Conservation (phyloP, 2,888 invertebrate genomes). For the Steromphala cineraria region DNA sequence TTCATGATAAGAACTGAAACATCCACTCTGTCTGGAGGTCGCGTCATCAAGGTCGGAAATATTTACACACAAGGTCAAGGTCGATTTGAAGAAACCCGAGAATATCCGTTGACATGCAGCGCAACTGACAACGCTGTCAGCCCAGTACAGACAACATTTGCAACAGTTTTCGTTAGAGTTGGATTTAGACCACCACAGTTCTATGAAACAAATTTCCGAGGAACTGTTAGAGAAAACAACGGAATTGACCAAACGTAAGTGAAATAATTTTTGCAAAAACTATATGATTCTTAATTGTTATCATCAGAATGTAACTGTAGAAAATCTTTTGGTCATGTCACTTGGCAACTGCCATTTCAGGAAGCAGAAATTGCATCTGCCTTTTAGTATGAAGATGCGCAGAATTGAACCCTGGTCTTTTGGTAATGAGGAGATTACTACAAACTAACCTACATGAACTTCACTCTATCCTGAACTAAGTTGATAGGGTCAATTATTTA, state of each 20-base stretch:
- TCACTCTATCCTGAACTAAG: too few species aligned
- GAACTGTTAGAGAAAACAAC: conserved; percentile 97
- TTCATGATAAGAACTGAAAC: conserved; percentile 90
- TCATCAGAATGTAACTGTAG: too few species aligned
- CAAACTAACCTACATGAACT: too few species aligned
- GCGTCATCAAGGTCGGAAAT: conserved; percentile 51
- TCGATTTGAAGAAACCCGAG: conserved; percentile 83
- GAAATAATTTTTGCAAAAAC: too few species aligned
- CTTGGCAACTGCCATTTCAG: too few species aligned
- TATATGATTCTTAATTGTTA: too few species aligned
- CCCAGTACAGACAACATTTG: conserved; percentile 51
- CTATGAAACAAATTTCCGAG: conserved; percentile 94
- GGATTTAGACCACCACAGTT: conserved; percentile 98
- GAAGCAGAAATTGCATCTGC: too few species aligned
- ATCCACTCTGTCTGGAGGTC: conserved; percentile 53
- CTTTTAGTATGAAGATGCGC: too few species aligned
- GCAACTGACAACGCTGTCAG: conserved; percentile 79
- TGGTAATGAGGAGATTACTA: too few species aligned
- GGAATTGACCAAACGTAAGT: conserved; percentile 95
- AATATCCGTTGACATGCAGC: conserved; percentile 95
- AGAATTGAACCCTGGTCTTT: too few species aligned
- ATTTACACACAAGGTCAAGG: conserved; percentile 57
- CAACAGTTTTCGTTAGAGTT: conserved; percentile 85
- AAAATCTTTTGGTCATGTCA: background rate
- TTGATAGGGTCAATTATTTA: too few species aligned